Evolutionary conservation across 2,888 invertebrate species (phyloP), one percentile per base, ranked within the genome.

Genomic region (Galerucella nymphaeae): DNA sequence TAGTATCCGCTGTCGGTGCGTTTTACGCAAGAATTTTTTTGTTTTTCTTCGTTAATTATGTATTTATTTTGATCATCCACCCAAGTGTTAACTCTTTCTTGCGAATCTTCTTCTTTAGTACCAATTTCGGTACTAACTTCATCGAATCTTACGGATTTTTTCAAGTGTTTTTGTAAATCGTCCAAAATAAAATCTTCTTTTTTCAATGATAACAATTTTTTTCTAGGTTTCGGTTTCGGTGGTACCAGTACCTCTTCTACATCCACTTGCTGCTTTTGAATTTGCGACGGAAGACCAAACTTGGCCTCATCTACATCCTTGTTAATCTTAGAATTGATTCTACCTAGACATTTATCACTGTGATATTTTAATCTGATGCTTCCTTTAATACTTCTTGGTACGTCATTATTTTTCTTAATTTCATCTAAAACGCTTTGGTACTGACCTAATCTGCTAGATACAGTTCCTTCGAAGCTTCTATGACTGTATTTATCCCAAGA

Each of bases 61-160:
- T 85, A 85, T 65, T 83, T 82, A 75, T 84, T 86, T 75, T 86
- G 85, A 38, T 84, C 84, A 71, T 86, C 85, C 18, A 86, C 81
- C 86, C 87, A 87, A 66, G 84, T 81, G 77, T 81, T 84, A 14
- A 86, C 79, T 9, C 85, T 76, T 38, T 84, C 83, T 58, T 80
- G 77, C 13, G 72, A 72, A 42, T 75, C 75, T 66, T 78, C 76
- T 20, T 61, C 57, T 72, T 72, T 55, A 57, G 71, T 71, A 1
- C 75, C 73, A 67, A 84, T 84, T 78, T 84, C 84, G 0, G 80
- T 81, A 55, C 79, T 82, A n/a, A 80, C 77, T 61, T 84, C 85
- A 70, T 84, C 81, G 75, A 86, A 86, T 58, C 86, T 76, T 2
- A 86, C 86, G 2, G 85, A 85, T 75, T 86, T 86, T 70, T 85